phyloP scores from a whole-genome alignment of 2,888 invertebrate species.

The Leptothorax acervorum region DNA sequence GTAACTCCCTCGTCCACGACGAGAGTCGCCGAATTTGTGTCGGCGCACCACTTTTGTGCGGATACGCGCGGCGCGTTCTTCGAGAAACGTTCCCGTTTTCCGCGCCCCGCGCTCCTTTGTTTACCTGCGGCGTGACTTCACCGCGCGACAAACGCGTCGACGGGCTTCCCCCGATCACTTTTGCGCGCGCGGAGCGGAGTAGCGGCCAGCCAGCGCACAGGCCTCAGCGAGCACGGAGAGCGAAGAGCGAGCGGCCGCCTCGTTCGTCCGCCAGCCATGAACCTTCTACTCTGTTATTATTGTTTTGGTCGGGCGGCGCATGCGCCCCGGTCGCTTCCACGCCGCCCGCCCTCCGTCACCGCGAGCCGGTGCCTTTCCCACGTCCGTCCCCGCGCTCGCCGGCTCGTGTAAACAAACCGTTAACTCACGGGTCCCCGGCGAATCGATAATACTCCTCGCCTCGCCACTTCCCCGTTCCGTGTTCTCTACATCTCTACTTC shows the following conservation, averaged over 20 bases:
- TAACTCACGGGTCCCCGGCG: constrained; percentile 81
- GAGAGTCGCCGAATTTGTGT: no score
- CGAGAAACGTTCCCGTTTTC: no score
- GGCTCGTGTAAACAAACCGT: constrained; percentile 85
- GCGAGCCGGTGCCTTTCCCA: constrained; percentile 52
- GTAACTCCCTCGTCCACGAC: no score
- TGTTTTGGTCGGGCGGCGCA: constrained; percentile 84
- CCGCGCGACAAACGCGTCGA: background rate
- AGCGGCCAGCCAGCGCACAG: background rate
- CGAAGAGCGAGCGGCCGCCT: constrained; percentile 63
- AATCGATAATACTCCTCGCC: constrained; percentile 82
- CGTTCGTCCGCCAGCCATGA: constrained; percentile 76
- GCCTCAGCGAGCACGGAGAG: constrained; percentile 36
- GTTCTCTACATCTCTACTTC: constrained; percentile 8
- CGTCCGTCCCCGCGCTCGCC: constrained; percentile 29
- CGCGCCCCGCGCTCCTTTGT: constrained; percentile 16
- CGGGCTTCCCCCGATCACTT: background rate
- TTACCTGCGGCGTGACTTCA: constrained; percentile 1
- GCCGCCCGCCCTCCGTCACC: background rate
- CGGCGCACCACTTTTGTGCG: no score
- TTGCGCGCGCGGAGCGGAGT: constrained; percentile 15
- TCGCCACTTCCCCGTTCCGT: constrained; percentile 72
- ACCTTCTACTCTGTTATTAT: constrained; percentile 84
- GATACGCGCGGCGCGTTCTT: no score
- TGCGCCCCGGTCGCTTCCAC: constrained; percentile 77